Base-by-base conservation (phyloP, 2,888 invertebrate species). In the Cheilosia impressa region DNA sequence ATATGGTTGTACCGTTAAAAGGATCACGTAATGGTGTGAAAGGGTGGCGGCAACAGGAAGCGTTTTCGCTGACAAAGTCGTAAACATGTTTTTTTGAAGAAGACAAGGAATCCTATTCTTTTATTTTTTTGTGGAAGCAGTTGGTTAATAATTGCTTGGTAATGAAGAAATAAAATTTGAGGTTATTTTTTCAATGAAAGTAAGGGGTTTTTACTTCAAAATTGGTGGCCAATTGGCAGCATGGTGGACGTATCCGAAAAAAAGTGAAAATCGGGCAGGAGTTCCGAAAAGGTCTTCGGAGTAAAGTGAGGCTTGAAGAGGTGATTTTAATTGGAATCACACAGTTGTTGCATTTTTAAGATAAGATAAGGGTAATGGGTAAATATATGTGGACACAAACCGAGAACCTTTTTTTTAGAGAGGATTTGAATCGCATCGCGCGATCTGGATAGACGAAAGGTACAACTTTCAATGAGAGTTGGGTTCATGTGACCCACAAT, bases 1-100 rank as follows among this genome's bases (percentile, higher is more conserved):
- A 85, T 81, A 85, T 85, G 85, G 84, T 7, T 57, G 66, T 81
- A 85, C 85, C 80, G 85, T 80, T 85, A 85, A 77, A 65, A 72
- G 52, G 68, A 72, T 76, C 68, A 68, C 53, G 76, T 22, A 81
- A 85, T 81, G 57, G 80, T 80, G 85, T 85, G 85, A 85, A 85
- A 68, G 84, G 75, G 80, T 84, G 55, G 52, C n/a, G 53, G 57
- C 50, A 53, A 71, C 84, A 84, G 84, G 84, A 84, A 84, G 19
- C 55, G 55, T 69, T 57, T 75, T 62, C 17, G 66, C 73, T 68
- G 45, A 71, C 57, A 52, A 77, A 71, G 73, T 62, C 22, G 24
- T 68, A 19, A 43, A 50, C 15, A 60, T 19, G n/a, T 24, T 66
- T 66, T 66, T 43, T 66, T 66, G 19, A 45, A 19, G 10, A 10